Conservation (phyloP, 2,797 vertebrate species). For the Anabas testudineus region DNA sequence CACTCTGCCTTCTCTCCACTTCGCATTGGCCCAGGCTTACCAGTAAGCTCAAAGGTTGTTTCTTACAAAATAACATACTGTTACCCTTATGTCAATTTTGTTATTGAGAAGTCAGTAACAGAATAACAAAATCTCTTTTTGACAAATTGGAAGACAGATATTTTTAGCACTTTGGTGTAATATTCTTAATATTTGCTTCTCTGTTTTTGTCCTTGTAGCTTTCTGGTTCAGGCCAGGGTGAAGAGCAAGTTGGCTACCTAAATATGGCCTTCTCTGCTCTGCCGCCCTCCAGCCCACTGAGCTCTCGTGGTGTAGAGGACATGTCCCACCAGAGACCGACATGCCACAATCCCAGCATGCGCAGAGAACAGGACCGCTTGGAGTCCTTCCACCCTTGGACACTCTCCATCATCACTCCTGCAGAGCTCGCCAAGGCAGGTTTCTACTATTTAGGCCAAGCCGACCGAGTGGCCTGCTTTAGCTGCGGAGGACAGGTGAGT, state of each 20-base stretch:
- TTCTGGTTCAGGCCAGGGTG: slow-evolving; percentile 74
- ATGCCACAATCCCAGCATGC: slow-evolving; percentile 90
- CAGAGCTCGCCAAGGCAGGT: slow-evolving; percentile 93
- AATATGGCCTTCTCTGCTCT: slow-evolving; percentile 86
- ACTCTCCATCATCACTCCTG: slow-evolving; percentile 87
- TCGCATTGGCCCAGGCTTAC: slow-evolving; percentile 76
- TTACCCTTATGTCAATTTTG: no score
- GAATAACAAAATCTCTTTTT: not conserved
- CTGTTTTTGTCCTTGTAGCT: slow-evolving; percentile 44
- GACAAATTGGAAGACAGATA: not conserved
- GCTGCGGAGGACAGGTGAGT: slow-evolving; percentile 90
- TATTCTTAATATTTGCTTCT: not conserved
- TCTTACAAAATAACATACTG: slow-evolving; percentile 5
- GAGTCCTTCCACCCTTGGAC: slow-evolving; percentile 91
- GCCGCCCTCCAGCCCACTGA: slow-evolving; percentile 85
- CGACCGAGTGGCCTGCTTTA: slow-evolving; percentile 95
- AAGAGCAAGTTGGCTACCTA: slow-evolving; percentile 87
- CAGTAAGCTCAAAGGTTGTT: slow-evolving; percentile 65
- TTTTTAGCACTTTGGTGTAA: not conserved
- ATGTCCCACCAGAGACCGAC: slow-evolving; percentile 86
- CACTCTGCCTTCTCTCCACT: slow-evolving; percentile 89
- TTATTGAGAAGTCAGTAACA: no score
- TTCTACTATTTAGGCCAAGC: slow-evolving; percentile 93
- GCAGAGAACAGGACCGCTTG: slow-evolving; percentile 92
- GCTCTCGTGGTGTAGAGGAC: slow-evolving; percentile 88